phyloP scores from a whole-genome alignment of 2,113 vertebrate species.

The Lichenostomus cassidix region DNA sequence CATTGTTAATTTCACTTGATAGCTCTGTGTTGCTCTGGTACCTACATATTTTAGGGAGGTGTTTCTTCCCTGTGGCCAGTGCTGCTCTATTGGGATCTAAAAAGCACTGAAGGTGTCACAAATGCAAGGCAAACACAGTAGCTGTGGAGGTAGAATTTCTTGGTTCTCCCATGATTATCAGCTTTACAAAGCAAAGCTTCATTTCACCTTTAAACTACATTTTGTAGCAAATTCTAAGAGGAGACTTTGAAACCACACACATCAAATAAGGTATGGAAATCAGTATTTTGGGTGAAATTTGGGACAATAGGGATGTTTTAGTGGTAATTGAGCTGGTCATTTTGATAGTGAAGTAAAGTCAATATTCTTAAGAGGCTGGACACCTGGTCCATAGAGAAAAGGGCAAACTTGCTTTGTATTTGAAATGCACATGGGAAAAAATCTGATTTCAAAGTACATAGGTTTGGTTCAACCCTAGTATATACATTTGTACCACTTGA shows the following conservation, averaged over 20 bases:
- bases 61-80: background rate
- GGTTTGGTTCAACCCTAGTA: background rate
- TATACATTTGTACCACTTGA: background rate
- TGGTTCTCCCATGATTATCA: background rate
- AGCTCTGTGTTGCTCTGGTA: constrained; percentile 28
- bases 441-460: background rate
- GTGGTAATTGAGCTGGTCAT: background rate
- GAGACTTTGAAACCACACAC: background rate
- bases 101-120: background rate
- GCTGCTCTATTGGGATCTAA: background rate
- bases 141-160: background rate
- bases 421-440: background rate
- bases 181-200: background rate
- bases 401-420: background rate
- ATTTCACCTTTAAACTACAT: background rate
- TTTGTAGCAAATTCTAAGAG: background rate
- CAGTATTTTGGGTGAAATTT: background rate
- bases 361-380: background rate
- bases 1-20: background rate
- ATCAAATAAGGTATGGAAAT: background rate
- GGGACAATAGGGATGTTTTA: background rate
- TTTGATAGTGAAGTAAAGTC: background rate
- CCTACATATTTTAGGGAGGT: background rate
- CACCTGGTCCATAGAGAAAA: background rate
- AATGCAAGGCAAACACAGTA: background rate